phyloP scores from a whole-genome alignment of 2,797 vertebrate species.

The Syngnathus rostellatus region DNA sequence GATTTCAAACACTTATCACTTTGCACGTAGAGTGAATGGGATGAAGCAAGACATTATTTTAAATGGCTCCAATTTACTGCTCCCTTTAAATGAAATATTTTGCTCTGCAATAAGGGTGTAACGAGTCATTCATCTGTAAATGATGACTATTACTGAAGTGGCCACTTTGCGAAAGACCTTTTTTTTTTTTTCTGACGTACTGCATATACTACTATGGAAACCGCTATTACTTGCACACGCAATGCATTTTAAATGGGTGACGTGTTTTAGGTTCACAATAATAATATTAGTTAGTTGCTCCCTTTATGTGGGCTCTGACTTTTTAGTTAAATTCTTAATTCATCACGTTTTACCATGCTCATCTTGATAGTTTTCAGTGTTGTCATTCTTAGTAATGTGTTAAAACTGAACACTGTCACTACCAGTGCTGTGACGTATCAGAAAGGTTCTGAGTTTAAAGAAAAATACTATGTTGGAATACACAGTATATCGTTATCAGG shows the following conservation, averaged over 20 bases:
- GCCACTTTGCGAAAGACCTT: not conserved
- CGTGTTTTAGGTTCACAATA: too few relatives aligned
- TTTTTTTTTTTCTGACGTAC: not conserved
- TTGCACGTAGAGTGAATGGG: slow-evolving; percentile 21
- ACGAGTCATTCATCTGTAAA: slow-evolving; percentile 6
- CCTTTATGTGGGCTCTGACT: too few relatives aligned
- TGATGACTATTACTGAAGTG: not conserved
- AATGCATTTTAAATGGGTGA: too few relatives aligned
- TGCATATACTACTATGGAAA: too few relatives aligned
- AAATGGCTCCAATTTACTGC: slow-evolving; percentile 25
- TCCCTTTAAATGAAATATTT: slow-evolving; percentile 12
- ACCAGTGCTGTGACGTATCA: too few relatives aligned
- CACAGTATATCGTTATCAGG: too few relatives aligned
- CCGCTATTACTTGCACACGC: too few relatives aligned
- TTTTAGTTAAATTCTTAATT: too few relatives aligned
- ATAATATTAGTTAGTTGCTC: too few relatives aligned
- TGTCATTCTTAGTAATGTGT: not conserved
- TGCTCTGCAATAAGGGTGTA: slow-evolving; percentile 22
- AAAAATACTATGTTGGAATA: too few relatives aligned
- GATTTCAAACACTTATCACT: slow-evolving; percentile 39
- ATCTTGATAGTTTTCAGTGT: not conserved
- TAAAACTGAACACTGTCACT: too few relatives aligned
- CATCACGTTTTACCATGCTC: not conserved
- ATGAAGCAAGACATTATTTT: slow-evolving; percentile 27
- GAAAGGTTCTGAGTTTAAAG: too few relatives aligned